A percentile compares a stretch with the other conserved stretches of the same genome.
Evolutionary conservation across 92 coral and sea anemone species (phyloP).

Genomic region (Virgularia gustaviana): DNA sequence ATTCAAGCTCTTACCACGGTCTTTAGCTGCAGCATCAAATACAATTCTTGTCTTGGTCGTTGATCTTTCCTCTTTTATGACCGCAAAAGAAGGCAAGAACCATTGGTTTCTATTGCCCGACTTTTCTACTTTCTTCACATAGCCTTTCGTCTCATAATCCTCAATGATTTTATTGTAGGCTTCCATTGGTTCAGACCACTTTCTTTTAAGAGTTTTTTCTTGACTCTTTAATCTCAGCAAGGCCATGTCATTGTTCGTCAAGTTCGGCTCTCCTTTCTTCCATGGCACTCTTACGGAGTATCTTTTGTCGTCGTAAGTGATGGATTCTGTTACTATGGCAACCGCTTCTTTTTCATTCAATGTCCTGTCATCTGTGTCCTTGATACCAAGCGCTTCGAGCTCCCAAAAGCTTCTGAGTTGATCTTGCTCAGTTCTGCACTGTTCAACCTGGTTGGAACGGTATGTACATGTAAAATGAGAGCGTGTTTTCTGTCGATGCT

Average conservation of each 20-base stretch:
- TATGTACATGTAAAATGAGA: slow-evolving; percentile 31
- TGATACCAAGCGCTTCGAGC: slow-evolving; percentile 38
- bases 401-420: slow-evolving; percentile 38
- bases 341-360: slow-evolving; percentile 34
- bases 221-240: slow-evolving; percentile 40
- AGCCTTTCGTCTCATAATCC: slow-evolving; percentile 44
- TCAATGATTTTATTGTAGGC: slow-evolving; percentile 36
- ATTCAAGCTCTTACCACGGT: slow-evolving; percentile 35
- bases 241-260: slow-evolving; percentile 36
- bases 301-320: neutral
- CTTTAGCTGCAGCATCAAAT: slow-evolving; percentile 47
- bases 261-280: slow-evolving; percentile 35
- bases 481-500: slow-evolving; percentile 10
- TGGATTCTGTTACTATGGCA: slow-evolving; percentile 8
- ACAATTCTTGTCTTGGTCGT: slow-evolving; percentile 44
- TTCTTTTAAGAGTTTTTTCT: slow-evolving; percentile 25
- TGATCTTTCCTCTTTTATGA: slow-evolving; percentile 37
- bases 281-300: slow-evolving; percentile 28
- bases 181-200: slow-evolving; percentile 19
- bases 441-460: slow-evolving; percentile 2
- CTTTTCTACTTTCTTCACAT: slow-evolving; percentile 8
- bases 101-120: neutral
- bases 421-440: neutral
- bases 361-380: slow-evolving; percentile 7
- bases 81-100: slow-evolving; percentile 47